Percentiles rank a stretch among this genome's conserved stretches.
Conservation (phyloP, 2,888 invertebrate genomes). For the Ctena decussata region DNA sequence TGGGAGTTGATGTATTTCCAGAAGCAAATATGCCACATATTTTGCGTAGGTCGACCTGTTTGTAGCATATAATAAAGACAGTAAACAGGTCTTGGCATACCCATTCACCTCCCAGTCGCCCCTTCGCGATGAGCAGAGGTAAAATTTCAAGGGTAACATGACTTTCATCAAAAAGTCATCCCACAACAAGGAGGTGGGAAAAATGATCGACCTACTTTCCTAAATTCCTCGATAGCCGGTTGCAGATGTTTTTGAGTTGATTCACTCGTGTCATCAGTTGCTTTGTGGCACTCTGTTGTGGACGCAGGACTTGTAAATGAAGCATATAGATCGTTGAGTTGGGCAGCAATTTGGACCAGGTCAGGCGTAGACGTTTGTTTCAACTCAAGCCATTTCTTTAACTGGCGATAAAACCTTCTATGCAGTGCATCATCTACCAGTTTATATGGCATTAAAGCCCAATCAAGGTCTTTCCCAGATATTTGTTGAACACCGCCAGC, state of each 20-base stretch:
- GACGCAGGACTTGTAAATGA: not conserved
- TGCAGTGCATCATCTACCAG: not conserved
- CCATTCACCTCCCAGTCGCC: conserved; percentile 1
- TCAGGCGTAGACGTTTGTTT: not conserved
- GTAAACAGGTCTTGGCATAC: not conserved
- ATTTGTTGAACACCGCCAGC: conserved; percentile 21
- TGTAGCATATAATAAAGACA: conserved; percentile 16
- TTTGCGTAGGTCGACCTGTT: conserved; percentile 27
- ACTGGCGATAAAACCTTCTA: not conserved
- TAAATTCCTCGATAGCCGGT: not conserved
- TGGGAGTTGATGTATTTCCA: conserved; percentile 24
- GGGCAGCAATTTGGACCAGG: not conserved
- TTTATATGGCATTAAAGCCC: not conserved
- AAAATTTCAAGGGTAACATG: not conserved
- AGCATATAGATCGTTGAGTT: not conserved
- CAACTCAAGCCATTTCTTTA: not conserved
- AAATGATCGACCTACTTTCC: not conserved
- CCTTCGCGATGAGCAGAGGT: not conserved
- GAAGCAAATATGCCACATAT: conserved; percentile 4
- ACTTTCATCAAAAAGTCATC: conserved; percentile 9
- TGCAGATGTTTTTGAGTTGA: not conserved
- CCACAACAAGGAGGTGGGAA: conserved; percentile 13
- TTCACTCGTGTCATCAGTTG: not conserved
- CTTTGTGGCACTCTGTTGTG: not conserved
- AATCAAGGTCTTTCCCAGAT: not conserved